These are phyloP conservation scores for Platypus cylindrus DNA, from an alignment of 2,888 invertebrate genomes.

Conservation along the genomic window DNA sequence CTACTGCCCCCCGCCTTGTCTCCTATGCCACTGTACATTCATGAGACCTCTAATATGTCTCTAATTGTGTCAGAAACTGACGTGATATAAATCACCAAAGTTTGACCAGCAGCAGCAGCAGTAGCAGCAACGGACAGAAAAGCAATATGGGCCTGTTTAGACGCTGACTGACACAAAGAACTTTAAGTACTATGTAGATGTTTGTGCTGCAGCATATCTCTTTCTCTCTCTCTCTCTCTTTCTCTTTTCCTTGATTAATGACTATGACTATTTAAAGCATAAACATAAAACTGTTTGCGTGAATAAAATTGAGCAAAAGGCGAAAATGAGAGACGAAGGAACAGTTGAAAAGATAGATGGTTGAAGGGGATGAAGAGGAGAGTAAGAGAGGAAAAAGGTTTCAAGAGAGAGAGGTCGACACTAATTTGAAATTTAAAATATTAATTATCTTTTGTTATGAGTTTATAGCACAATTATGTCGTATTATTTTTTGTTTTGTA, in stretches of 20 bases:
- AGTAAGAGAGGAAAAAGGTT: no score
- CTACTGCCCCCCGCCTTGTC: no score
- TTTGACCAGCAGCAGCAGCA: no score
- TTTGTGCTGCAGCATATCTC: conserved; percentile 15
- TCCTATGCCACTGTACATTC: conserved; percentile 4
- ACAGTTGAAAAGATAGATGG: no score
- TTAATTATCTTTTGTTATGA: conserved; percentile 12
- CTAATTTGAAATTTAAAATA: conserved; percentile 15
- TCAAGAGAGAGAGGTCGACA: conserved; percentile 12
- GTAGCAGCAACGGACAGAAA: no score
- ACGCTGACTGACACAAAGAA: conserved; percentile 16
- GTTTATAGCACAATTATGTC: no score
- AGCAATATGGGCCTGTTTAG: conserved; percentile 15
- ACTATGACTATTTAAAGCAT: no score
- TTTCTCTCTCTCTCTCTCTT: conserved; percentile 7
- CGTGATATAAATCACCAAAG: conserved; percentile 15
- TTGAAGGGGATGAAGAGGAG: no score
- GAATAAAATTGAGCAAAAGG: no score
- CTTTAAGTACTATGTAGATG: conserved; percentile 16
- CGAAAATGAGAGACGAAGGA: no score
- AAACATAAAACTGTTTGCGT: conserved; percentile 15
- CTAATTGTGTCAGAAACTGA: conserved; percentile 13
- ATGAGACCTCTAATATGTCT: conserved; percentile 13
- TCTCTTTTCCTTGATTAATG: conserved; percentile 12
- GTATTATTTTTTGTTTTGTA: no score